Evolutionary conservation across 2,888 invertebrate genomes (phyloP).

Genomic region (Protophormia terraenovae): DNA sequence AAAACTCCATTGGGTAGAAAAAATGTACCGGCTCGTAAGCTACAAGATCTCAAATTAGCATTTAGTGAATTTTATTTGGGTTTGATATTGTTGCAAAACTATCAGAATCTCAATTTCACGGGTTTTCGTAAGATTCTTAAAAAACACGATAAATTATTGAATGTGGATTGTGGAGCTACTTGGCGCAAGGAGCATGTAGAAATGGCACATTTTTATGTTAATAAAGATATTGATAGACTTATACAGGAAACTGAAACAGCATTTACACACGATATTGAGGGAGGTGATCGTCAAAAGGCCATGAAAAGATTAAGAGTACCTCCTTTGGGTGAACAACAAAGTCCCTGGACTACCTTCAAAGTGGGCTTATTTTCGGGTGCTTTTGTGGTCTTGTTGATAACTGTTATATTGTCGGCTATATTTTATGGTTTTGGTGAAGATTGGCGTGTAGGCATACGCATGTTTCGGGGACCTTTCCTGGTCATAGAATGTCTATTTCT

Average conservation of each 20-base stretch:
- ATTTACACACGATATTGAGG: conserved; percentile 87
- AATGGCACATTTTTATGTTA: conserved; percentile 90
- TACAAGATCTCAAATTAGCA: conserved; percentile 92
- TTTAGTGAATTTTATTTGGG: conserved; percentile 95
- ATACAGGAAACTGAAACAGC: conserved; percentile 90
- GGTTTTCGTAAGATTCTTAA: conserved; percentile 95
- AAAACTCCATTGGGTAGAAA: conserved; percentile 80
- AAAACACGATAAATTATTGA: conserved; percentile 92
- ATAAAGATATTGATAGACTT: conserved; percentile 92
- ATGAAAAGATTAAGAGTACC: conserved; percentile 94
- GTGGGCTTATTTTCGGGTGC: conserved; percentile 92
- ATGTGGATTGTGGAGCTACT: conserved; percentile 87
- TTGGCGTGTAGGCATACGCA: conserved; percentile 87
- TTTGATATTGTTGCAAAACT: conserved; percentile 92
- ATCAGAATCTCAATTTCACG: conserved; percentile 93
- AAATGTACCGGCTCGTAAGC: conserved; percentile 85
- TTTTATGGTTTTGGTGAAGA: conserved; percentile 82
- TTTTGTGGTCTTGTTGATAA: conserved; percentile 88
- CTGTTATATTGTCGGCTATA: conserved; percentile 87
- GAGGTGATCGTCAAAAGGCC: conserved; percentile 90
- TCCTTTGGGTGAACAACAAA: conserved; percentile 91
- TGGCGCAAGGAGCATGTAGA: conserved; percentile 92
- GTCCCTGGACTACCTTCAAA: conserved; percentile 92
- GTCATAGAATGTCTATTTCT: conserved; percentile 89
- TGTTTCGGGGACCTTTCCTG: conserved; percentile 90